These are phyloP conservation scores for Chionoecetes opilio DNA, from an alignment of 1,140 invertebrate species.

Conservation along the genomic window DNA sequence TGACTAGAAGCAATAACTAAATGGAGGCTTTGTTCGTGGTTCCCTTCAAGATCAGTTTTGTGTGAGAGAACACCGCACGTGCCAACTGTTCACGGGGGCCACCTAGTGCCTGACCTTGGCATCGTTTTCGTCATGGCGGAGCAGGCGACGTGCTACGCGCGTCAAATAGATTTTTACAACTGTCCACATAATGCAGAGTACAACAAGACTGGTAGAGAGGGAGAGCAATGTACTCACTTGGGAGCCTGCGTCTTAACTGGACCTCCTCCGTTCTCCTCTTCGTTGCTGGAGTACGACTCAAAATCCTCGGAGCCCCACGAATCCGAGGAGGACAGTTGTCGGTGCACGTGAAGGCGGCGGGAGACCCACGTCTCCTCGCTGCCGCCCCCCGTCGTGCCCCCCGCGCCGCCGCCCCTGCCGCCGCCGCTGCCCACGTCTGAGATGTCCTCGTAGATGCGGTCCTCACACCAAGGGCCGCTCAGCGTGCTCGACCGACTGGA, in stretches of 20 bases:
- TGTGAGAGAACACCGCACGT: neutral
- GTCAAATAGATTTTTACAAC: neutral
- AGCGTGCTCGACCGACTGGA: constrained; percentile 76
- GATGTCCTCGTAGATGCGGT: constrained; percentile 76
- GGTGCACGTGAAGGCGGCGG: constrained; percentile 79
- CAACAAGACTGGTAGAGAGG: neutral
- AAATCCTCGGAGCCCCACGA: constrained; percentile 81
- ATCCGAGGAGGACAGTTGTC: constrained; percentile 80
- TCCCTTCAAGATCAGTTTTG: neutral
- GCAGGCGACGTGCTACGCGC: neutral
- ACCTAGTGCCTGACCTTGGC: neutral
- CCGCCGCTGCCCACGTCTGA: constrained; percentile 64
- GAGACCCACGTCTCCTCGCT: constrained; percentile 77
- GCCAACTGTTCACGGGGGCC: constrained; percentile 3
- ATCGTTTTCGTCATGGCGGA: neutral
- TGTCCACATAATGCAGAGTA: neutral
- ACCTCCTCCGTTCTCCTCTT: constrained; percentile 76
- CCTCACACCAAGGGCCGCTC: constrained; percentile 75
- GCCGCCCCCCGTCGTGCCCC: constrained; percentile 38
- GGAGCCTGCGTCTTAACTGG: constrained; percentile 74
- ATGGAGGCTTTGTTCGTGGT: neutral
- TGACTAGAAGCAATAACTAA: neutral
- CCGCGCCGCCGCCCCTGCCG: constrained; percentile 46
- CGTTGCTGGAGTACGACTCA: constrained; percentile 81
- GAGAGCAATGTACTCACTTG: constrained; percentile 64